These are phyloP conservation scores for Ormyrus pomaceus DNA, from an alignment of 2,888 invertebrate species.

Conservation along the genomic window DNA sequence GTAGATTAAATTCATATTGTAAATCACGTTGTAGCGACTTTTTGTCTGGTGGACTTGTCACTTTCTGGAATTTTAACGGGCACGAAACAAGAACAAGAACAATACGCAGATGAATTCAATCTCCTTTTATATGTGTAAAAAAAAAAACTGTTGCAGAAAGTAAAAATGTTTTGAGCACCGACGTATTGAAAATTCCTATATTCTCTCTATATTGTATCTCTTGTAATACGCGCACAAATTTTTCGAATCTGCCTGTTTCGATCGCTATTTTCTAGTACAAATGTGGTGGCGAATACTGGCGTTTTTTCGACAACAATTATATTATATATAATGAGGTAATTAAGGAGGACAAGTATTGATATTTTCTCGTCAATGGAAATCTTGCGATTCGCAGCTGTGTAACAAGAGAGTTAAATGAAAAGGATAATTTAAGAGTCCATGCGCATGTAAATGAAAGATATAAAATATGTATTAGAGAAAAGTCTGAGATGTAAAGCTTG, in stretches of 20 bases:
- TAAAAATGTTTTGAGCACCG: conserved; percentile 25
- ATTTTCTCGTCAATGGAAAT: conserved; percentile 42
- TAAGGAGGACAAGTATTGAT: conserved; percentile 19
- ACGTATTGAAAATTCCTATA: conserved; percentile 27
- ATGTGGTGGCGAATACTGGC: conserved; percentile 5
- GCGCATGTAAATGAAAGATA: conserved; percentile 54
- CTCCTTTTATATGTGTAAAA: conserved; percentile 28
- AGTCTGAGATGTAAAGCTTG: conserved; percentile 54
- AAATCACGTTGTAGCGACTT: conserved; percentile 43
- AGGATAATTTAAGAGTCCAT: conserved; percentile 27
- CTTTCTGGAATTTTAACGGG: conserved; percentile 12
- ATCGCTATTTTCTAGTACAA: conserved; percentile 49
- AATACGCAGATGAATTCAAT: neutral
- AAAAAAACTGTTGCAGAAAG: conserved; percentile 30
- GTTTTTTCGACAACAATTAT: conserved; percentile 18
- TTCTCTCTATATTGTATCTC: conserved; percentile 14
- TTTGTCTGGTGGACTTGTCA: conserved; percentile 23
- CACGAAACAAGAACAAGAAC: neutral
- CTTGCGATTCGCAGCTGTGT: conserved; percentile 17
- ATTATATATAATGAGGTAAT: neutral
- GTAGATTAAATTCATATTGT: conserved; percentile 42
- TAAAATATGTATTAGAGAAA: conserved; percentile 51
- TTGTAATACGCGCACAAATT: conserved; percentile 43
- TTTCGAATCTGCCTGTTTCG: conserved; percentile 31
- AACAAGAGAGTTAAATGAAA: conserved; percentile 15